Conservation (phyloP, 2,888 invertebrate species). For the Molorchus minor region DNA sequence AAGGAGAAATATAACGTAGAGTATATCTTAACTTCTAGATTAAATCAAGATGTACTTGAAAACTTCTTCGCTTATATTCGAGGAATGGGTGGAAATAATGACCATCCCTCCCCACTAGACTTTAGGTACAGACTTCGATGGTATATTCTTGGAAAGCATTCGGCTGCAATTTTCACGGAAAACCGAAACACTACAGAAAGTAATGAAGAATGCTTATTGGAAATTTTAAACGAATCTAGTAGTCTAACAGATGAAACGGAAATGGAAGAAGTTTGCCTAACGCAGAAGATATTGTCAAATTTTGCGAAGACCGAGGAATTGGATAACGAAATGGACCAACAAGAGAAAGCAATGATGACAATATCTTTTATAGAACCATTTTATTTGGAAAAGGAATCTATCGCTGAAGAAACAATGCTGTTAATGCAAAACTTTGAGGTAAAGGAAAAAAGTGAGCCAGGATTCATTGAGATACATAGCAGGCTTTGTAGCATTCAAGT, state of each 20-base stretch:
- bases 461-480: slow-evolving; percentile 6
- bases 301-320: neutral
- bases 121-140: slow-evolving; percentile 42
- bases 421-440: neutral
- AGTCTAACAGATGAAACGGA: neutral
- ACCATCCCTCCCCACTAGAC: slow-evolving; percentile 39
- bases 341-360: neutral
- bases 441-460: slow-evolving; percentile 8
- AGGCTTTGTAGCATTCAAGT: slow-evolving; percentile 1
- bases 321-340: neutral
- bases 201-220: neutral
- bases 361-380: neutral
- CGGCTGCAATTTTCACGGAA: slow-evolving; percentile 38
- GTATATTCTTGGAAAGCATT: slow-evolving; percentile 48
- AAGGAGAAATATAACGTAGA: slow-evolving; percentile 31
- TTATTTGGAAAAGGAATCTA: neutral
- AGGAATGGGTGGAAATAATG: slow-evolving; percentile 41
- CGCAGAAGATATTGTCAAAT: neutral
- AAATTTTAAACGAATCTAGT: neutral
- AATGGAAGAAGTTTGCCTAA: neutral
- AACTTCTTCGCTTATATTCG: slow-evolving; percentile 44
- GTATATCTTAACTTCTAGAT: slow-evolving; percentile 33
- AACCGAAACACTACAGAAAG: slow-evolving; percentile 10
- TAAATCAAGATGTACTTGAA: slow-evolving; percentile 21
- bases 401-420: neutral